Conservation (phyloP, 2,113 vertebrate genomes). For the Xenopus tropicalis region DNA sequence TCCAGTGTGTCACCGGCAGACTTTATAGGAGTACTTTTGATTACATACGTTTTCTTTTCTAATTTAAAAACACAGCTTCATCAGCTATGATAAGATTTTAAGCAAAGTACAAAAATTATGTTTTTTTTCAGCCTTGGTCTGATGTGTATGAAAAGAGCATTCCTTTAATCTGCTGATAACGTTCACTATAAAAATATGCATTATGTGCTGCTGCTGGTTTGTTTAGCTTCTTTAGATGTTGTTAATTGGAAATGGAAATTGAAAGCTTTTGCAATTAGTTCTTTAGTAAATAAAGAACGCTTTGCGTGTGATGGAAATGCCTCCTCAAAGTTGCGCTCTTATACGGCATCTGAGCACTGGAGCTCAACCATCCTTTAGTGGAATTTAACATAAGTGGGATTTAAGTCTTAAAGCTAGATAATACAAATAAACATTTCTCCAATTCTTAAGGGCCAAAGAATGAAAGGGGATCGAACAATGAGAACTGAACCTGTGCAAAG, state of each 20-base stretch:
- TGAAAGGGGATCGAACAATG: too few relatives aligned
- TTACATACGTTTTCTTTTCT: neutral
- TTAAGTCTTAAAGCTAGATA: too few relatives aligned
- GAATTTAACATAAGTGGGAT: too few relatives aligned
- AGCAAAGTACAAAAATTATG: constrained; percentile 19
- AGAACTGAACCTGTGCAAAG: too few relatives aligned
- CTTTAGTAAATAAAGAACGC: constrained; percentile 1
- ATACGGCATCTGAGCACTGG: neutral
- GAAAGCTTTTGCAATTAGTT: constrained; percentile 26
- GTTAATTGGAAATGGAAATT: constrained; percentile 36
- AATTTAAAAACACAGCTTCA: neutral
- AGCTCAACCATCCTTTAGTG: too few relatives aligned
- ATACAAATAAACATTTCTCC: too few relatives aligned
- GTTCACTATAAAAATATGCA: constrained; percentile 21
- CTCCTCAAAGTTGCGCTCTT: neutral
- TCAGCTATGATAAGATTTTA: constrained; percentile 20
- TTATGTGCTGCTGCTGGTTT: constrained; percentile 8
- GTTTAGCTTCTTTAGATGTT: constrained; percentile 26
- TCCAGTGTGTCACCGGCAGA: neutral
- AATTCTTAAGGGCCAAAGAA: too few relatives aligned
- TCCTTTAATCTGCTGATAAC: constrained; percentile 25
- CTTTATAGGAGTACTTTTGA: neutral
- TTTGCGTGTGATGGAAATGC: neutral
- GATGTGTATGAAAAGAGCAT: constrained; percentile 4
- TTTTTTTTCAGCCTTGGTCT: constrained; percentile 10